Base-by-base conservation (phyloP, 2,888 invertebrate species). In the Litoditis marina region DNA sequence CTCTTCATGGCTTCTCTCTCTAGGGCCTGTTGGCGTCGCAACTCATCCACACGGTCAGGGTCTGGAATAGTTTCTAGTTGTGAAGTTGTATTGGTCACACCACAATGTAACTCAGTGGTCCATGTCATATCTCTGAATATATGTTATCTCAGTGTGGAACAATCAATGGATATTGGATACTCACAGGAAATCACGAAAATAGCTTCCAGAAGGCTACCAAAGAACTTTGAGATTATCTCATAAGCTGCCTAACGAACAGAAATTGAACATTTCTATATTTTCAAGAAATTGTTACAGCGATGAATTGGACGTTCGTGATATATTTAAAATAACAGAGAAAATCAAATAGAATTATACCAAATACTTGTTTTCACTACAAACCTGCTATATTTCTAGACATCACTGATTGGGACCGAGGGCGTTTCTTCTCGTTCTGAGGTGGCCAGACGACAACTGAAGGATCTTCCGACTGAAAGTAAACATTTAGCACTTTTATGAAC, bases 371-470 rank as follows among this genome's bases (percentile, higher is more conserved):
- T n/a, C n/a, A n/a, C n/a, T n/a, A n/a, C n/a, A n/a, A n/a, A n/a
- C n/a, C n/a, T n/a, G n/a, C 50, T 47, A 78, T 69, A 56, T 69
- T 77, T 11, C 74, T 69, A 1, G 79, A 68, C 60, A 75, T 64
- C 25, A 76, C 79, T 8, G 78, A 80, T 8, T 69, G 68, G 0
- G 76, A 69, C 6, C 78, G 63, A 2, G 68, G 68, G 25, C 77
- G 56, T 27, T 76, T 67, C 19, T 71, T 67, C 11, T 69, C 68
- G n/a, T 64, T 62, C 0, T 55, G 51, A n/a, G 79, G 81, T 19
- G 79, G 80, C 82, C 80, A 82, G 27, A 82, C 74, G n/a, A 82
- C 79, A 6, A 81, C 78, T 5, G 69, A 64, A 28, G 69, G 67
- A 3, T 71, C 73, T 19, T 65, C 61, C 65, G 61, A 19, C 50